A percentile compares a stretch with the other conserved stretches of the same genome.
phyloP scores from a whole-genome alignment of 2,797 vertebrate genomes.

The Poecile montanus region DNA sequence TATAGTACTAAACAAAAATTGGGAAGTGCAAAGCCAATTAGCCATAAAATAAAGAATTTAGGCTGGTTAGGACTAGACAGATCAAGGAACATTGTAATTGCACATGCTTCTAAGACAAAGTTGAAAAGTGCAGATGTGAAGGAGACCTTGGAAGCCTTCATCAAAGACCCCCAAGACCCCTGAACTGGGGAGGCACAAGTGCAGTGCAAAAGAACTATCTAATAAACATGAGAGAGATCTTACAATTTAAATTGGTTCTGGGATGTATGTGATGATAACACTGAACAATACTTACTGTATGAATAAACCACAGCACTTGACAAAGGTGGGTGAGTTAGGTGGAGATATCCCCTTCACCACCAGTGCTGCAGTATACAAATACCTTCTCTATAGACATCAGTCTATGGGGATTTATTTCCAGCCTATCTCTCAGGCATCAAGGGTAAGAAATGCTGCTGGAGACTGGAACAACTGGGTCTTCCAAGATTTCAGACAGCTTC shows the following conservation, averaged over 20 bases:
- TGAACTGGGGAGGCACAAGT: rapidly evolving
- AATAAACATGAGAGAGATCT: not conserved
- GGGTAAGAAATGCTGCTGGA: not conserved
- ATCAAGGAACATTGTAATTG: not conserved
- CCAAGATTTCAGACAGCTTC: not conserved
- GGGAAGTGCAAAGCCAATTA: not conserved
- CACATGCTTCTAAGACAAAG: not conserved
- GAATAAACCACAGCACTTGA: not conserved
- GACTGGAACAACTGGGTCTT: not conserved
- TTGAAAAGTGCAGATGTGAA: not conserved
- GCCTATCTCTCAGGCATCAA: not conserved
- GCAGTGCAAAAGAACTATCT: not conserved
- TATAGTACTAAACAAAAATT: not conserved
- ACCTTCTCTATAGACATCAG: not conserved
- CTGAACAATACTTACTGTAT: no score
- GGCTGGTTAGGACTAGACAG: not conserved
- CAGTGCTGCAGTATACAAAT: not conserved
- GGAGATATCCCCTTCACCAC: not conserved
- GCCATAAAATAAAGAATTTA: not conserved
- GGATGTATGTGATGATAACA: rapidly evolving
- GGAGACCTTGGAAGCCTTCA: not conserved
- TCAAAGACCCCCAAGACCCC: no score
- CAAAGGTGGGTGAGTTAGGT: not conserved
- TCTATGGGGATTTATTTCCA: not conserved
- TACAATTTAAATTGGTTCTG: not conserved